phyloP scores from a whole-genome alignment of 2,888 invertebrate genomes.

The Drosophila limbata region DNA sequence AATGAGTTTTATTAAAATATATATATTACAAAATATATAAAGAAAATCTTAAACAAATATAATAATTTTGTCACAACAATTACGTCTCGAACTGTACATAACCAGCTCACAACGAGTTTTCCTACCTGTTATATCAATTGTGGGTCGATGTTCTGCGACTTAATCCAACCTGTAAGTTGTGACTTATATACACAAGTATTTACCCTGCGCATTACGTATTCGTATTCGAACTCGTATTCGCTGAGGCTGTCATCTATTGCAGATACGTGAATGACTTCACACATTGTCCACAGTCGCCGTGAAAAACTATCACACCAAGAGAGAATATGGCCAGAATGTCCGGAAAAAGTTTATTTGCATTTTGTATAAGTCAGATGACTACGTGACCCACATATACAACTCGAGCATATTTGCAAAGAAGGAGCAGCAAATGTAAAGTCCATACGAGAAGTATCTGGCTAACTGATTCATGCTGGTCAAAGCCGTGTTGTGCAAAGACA shows the following conservation, averaged over 20 bases:
- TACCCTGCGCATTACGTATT: not conserved
- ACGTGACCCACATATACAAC: conserved; percentile 68
- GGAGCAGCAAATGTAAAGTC: not conserved
- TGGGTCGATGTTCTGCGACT: conserved; percentile 3
- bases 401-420: not conserved
- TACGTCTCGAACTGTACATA: not conserved
- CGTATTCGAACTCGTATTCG: conserved; percentile 1
- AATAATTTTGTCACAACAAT: not conserved
- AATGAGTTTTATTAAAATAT: too few relatives aligned
- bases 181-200: not conserved
- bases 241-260: conserved; percentile 40
- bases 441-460: not conserved
- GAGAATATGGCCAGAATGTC: conserved; percentile 21
- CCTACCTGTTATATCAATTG: conserved; percentile 11
- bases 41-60: too few relatives aligned
- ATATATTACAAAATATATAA: too few relatives aligned
- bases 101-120: conserved; percentile 2
- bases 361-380: conserved; percentile 66
- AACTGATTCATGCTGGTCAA: conserved; percentile 3
- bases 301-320: conserved; percentile 19
- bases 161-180: conserved; percentile 5
- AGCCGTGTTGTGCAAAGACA: conserved; percentile 55
- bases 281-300: conserved; percentile 35
- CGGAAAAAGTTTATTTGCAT: conserved; percentile 66
- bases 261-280: conserved; percentile 22